Evolutionary conservation across 2,888 invertebrate genomes (phyloP).

Genomic region (Chalcis sispes): DNA sequence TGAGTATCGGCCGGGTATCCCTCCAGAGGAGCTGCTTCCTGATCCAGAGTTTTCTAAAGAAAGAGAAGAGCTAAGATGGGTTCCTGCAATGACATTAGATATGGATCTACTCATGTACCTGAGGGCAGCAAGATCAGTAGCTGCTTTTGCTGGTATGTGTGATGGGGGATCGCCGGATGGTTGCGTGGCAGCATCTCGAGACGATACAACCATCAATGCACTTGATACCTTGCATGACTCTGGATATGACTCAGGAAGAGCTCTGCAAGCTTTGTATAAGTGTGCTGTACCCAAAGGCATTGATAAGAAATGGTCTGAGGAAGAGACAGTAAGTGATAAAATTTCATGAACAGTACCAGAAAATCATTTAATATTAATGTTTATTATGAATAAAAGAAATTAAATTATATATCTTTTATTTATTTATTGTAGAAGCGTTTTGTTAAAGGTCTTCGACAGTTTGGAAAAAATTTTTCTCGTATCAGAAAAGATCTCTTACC

Average conservation of each 20-base stretch:
- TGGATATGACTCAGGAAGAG: constrained; percentile 97
- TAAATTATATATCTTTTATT: constrained; percentile 17
- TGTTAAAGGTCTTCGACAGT: constrained; percentile 97
- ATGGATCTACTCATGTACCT: constrained; percentile 98
- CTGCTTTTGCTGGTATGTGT: constrained; percentile 99
- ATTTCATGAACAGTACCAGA: constrained; percentile 22
- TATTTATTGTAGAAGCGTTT: constrained; percentile 86
- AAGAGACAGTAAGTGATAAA: constrained; percentile 84
- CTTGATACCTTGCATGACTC: constrained; percentile 96
- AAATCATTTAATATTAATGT: constrained; percentile 51
- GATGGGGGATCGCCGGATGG: constrained; percentile 98
- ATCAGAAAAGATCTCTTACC: constrained; percentile 97
- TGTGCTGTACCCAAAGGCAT: constrained; percentile 98
- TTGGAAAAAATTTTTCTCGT: constrained; percentile 99
- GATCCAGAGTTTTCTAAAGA: constrained; percentile 78
- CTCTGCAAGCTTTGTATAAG: constrained; percentile 96
- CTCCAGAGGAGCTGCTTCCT: constrained; percentile 75
- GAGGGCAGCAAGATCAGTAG: constrained; percentile 97
- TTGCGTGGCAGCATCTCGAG: constrained; percentile 96
- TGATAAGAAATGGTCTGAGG: constrained; percentile 98
- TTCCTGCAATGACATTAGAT: constrained; percentile 94
- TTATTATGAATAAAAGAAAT: constrained; percentile 25
- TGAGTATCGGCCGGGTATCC: constrained; percentile 77
- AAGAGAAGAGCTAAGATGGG: constrained; percentile 94
- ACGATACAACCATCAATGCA: constrained; percentile 98